A percentile compares a stretch with the other conserved stretches of the same genome.
Evolutionary conservation across 2,888 invertebrate genomes (phyloP).

Genomic region (Polyommatus iphigenia): DNA sequence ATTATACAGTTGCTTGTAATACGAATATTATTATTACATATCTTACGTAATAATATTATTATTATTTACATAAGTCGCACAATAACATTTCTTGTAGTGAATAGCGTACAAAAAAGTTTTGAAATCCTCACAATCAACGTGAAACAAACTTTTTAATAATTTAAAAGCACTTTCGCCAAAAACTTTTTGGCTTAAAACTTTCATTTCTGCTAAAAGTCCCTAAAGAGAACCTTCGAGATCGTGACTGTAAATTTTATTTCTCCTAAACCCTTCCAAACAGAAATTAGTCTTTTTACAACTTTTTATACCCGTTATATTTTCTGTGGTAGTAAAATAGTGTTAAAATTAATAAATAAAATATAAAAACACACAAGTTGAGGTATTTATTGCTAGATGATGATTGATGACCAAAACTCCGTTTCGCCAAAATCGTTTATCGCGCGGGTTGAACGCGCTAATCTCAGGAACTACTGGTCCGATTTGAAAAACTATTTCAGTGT

Average conservation of each 20-base stretch:
- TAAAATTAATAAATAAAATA: not conserved
- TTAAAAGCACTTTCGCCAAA: not conserved
- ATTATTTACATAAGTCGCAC: no score
- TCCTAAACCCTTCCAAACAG: not conserved
- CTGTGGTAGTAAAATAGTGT: not conserved
- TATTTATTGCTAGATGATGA: not conserved
- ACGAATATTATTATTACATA: no score
- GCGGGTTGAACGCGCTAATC: no score
- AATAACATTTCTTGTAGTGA: no score
- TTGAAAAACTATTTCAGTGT: no score
- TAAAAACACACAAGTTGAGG: not conserved
- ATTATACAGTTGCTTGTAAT: no score
- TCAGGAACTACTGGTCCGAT: no score
- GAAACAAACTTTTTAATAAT: not conserved
- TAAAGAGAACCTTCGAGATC: slow-evolving; percentile 7
- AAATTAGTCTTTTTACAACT: not conserved
- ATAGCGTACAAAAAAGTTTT: not conserved
- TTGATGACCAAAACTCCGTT: no score
- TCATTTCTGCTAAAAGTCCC: not conserved
- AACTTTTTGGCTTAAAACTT: not conserved
- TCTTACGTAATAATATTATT: no score
- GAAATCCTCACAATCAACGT: not conserved
- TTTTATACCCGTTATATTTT: not conserved
- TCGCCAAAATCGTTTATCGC: no score
- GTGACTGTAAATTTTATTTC: slow-evolving; percentile 2